These are phyloP conservation scores for Nudaria mundana DNA, from an alignment of 2,888 invertebrate genomes.

Conservation along the genomic window DNA sequence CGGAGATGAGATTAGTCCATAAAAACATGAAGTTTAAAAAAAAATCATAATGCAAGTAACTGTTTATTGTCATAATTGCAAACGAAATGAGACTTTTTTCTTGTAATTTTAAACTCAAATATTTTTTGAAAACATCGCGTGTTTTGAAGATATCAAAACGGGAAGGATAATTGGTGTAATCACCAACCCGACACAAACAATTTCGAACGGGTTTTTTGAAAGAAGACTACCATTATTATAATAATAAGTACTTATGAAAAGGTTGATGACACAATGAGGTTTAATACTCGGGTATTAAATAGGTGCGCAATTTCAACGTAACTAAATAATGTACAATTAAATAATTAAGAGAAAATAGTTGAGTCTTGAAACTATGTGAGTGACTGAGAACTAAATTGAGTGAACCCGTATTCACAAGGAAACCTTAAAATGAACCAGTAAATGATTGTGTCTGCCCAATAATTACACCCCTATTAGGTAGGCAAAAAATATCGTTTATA, in stretches of 20 bases:
- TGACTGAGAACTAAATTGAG: too few relatives aligned
- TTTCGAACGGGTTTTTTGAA: conserved; percentile 23
- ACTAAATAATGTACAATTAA: too few relatives aligned
- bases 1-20: not conserved
- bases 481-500: too few relatives aligned
- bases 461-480: too few relatives aligned
- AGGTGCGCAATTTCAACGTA: too few relatives aligned
- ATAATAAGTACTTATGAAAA: conserved; percentile 31
- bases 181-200: conserved; percentile 15
- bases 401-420: too few relatives aligned
- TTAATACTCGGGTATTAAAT: too few relatives aligned
- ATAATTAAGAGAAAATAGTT: too few relatives aligned
- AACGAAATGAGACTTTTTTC: conserved; percentile 1
- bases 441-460: too few relatives aligned
- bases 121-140: conserved; percentile 30
- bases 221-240: conserved; percentile 31
- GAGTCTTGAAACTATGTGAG: too few relatives aligned
- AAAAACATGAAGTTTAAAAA: not conserved
- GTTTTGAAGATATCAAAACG: conserved; percentile 28
- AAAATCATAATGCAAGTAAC: not conserved
- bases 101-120: conserved; percentile 16
- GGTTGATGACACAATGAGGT: conserved; percentile 36
- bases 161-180: conserved; percentile 28
- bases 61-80: conserved; percentile 7
- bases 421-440: too few relatives aligned